These are phyloP conservation scores for Nomada hirtipes DNA, from an alignment of 2,888 invertebrate genomes.

Conservation along the genomic window DNA sequence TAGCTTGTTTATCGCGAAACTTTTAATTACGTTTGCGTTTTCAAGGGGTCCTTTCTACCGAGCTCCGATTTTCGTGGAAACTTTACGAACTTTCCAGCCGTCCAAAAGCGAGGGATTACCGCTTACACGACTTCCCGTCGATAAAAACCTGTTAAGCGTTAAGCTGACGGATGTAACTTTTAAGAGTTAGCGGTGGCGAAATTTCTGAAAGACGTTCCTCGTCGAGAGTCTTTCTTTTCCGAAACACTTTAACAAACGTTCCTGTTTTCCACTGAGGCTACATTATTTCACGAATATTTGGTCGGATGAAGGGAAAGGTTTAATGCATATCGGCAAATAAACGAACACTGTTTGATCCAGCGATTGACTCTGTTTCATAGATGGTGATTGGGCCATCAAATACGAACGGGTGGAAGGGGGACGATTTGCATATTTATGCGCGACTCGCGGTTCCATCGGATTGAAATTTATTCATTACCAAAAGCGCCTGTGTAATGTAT, in stretches of 20 bases:
- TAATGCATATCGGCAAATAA: conserved; percentile 12
- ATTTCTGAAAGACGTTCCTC: background rate
- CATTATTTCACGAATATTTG: background rate
- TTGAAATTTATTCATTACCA: conserved; percentile 31
- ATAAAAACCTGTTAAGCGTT: conserved; percentile 39
- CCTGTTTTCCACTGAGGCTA: no score
- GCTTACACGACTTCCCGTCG: conserved; percentile 34
- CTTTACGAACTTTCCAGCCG: conserved; percentile 31
- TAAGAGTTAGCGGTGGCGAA: conserved; percentile 27
- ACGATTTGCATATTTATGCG: conserved; percentile 27
- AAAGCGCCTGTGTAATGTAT: background rate
- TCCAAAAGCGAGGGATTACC: conserved; percentile 29
- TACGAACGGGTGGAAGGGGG: background rate
- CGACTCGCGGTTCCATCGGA: background rate
- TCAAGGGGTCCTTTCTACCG: background rate
- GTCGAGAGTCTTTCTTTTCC: background rate
- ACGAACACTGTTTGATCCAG: conserved; percentile 29
- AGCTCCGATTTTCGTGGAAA: conserved; percentile 51
- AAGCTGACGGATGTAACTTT: conserved; percentile 9
- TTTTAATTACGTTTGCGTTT: conserved; percentile 53
- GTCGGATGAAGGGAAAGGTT: background rate
- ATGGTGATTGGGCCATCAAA: background rate
- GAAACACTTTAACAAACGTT: background rate
- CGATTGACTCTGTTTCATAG: conserved; percentile 7
- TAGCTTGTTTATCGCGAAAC: conserved; percentile 52